phyloP scores from a whole-genome alignment of 2,888 invertebrate genomes.

The Gandaritis pyraliata region DNA sequence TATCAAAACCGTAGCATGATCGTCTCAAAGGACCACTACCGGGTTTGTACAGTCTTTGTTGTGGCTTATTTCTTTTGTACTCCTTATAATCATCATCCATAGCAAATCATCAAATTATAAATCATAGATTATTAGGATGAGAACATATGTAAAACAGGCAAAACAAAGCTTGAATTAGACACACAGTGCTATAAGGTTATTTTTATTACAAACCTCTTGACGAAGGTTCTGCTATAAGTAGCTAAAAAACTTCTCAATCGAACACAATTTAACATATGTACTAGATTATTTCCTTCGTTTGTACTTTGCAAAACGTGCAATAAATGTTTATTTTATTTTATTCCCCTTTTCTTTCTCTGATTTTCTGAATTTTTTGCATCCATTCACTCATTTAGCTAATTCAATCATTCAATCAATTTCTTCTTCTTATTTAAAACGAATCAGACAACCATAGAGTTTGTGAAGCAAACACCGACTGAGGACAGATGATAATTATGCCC shows the following conservation, averaged over 20 bases:
- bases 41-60: conserved; percentile 89
- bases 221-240: conserved; percentile 28
- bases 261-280: conserved; percentile 17
- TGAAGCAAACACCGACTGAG: too few species aligned
- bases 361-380: too few species aligned
- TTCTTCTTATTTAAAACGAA: too few species aligned
- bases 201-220: conserved; percentile 29
- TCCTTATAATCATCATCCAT: conserved; percentile 84
- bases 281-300: conserved; percentile 10
- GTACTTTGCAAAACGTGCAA: conserved; percentile 13
- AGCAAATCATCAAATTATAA: conserved; percentile 62
- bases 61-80: conserved; percentile 86
- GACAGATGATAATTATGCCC: too few species aligned
- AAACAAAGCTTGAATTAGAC: conserved; percentile 35
- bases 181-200: conserved; percentile 40
- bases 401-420: too few species aligned
- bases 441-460: too few species aligned
- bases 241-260: conserved; percentile 22
- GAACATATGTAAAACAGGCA: too few species aligned
- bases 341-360: too few species aligned
- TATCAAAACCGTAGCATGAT: conserved; percentile 85
- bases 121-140: conserved; percentile 41
- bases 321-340: background rate
- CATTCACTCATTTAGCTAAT: too few species aligned
- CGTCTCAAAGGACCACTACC: conserved; percentile 90